Evolutionary conservation across 2,888 invertebrate species (phyloP).

Genomic region (Uropetala carovei): DNA sequence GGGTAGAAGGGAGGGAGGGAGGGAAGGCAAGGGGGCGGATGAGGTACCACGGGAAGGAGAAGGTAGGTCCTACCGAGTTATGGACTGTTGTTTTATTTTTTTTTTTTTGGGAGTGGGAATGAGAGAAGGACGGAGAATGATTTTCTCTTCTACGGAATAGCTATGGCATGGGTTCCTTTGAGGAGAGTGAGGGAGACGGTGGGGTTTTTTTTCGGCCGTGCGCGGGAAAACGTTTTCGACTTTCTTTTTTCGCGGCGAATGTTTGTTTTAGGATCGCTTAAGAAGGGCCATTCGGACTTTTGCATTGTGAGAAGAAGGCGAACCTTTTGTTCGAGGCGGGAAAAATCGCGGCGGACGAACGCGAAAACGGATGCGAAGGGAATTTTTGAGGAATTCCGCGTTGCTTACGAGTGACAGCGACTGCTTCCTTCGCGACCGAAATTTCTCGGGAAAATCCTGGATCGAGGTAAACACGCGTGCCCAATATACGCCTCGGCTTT

Average conservation of each 20-base stretch:
- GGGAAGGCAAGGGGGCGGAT: neutral
- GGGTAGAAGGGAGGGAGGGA: neutral
- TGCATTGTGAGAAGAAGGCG: neutral
- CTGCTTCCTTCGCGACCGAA: neutral
- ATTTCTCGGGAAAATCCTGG: neutral
- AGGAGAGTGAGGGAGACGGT: neutral
- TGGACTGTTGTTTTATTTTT: no score
- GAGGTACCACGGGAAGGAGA: no score
- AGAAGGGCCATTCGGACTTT: neutral
- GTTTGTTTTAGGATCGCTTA: constrained; percentile 2
- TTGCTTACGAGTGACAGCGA: neutral
- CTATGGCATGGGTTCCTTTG: no score
- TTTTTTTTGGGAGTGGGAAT: no score
- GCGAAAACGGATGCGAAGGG: neutral
- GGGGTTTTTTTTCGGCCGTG: neutral
- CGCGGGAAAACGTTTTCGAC: constrained; percentile 26
- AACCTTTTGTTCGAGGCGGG: no score
- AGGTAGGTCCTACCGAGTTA: no score
- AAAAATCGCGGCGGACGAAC: neutral
- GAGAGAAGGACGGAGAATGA: no score
- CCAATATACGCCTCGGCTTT: no score
- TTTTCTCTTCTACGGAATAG: no score
- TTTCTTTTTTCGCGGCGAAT: constrained; percentile 23
- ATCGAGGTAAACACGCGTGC: no score
- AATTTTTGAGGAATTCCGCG: neutral